A percentile compares a stretch with the other conserved stretches of the same genome.
These are phyloP conservation scores for Eidolon helvum DNA, from an alignment of 2,113 vertebrate genomes.

Conservation along the genomic window DNA sequence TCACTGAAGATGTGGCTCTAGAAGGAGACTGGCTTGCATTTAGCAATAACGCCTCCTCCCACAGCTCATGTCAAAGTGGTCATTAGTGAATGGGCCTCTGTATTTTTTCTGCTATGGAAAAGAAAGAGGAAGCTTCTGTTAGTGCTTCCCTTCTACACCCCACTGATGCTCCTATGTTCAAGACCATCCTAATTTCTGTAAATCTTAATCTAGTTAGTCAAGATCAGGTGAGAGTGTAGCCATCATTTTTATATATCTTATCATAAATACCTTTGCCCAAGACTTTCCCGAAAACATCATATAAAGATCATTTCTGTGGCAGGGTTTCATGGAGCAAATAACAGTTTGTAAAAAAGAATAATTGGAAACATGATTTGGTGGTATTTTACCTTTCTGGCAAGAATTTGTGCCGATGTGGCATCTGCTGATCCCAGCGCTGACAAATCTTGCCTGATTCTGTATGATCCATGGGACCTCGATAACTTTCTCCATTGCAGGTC, in stretches of 20 bases:
- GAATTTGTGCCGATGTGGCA: conserved; percentile 94
- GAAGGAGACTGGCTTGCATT: not conserved
- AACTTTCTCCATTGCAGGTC: conserved; percentile 95
- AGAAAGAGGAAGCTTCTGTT: not conserved
- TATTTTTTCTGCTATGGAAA: not conserved
- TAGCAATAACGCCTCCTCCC: not conserved
- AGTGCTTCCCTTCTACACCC: not conserved
- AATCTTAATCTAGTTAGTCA: not conserved
- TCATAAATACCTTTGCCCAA: not conserved
- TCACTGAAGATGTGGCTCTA: not conserved
- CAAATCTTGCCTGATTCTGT: conserved; percentile 95
- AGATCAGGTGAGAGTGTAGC: not conserved
- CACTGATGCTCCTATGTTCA: not conserved
- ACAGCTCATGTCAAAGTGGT: not conserved
- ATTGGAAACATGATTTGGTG: not conserved
- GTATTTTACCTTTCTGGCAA: conserved; percentile 91
- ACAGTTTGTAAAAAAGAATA: not conserved
- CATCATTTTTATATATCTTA: no score
- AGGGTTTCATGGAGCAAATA: not conserved
- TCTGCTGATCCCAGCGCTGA: conserved; percentile 97
- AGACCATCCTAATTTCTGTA: not conserved
- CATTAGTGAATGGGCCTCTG: not conserved
- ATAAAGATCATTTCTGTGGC: not conserved
- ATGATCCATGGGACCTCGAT: conserved; percentile 98
- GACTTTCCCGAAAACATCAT: not conserved